phyloP scores from a whole-genome alignment of 2,113 vertebrate species.

The Centropus bengalensis region DNA sequence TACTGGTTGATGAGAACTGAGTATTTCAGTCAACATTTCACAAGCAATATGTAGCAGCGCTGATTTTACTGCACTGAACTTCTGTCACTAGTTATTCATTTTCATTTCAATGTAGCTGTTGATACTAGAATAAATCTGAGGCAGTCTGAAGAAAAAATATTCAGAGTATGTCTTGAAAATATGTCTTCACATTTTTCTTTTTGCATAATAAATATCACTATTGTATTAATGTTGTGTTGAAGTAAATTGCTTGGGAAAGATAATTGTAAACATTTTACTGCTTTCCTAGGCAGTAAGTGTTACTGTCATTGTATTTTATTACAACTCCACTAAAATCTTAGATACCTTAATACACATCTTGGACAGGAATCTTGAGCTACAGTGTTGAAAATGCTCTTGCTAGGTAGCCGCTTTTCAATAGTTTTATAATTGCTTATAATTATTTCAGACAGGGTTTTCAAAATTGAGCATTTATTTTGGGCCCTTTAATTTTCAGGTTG shows the following conservation, averaged over 20 bases:
- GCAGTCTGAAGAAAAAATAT: conserved; percentile 19
- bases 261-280: conserved; percentile 4
- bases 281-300: background rate
- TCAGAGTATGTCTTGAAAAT: background rate
- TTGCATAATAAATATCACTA: background rate
- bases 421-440: background rate
- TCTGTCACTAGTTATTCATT: conserved; percentile 34
- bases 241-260: conserved; percentile 27
- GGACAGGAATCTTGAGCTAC: background rate
- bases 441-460: background rate
- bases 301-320: background rate
- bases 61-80: conserved; percentile 29
- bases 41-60: background rate
- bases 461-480: background rate
- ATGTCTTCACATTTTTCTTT: background rate
- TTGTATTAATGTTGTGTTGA: background rate
- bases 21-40: background rate
- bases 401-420: background rate
- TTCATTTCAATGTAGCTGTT: conserved; percentile 37
- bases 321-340: background rate
- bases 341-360: background rate
- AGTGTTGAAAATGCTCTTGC: background rate
- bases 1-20: background rate
- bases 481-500: background rate
- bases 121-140: conserved; percentile 43